These are phyloP conservation scores for Anthopleura sola DNA, from an alignment of 64 coral and sea anemone species.

Conservation along the genomic window DNA sequence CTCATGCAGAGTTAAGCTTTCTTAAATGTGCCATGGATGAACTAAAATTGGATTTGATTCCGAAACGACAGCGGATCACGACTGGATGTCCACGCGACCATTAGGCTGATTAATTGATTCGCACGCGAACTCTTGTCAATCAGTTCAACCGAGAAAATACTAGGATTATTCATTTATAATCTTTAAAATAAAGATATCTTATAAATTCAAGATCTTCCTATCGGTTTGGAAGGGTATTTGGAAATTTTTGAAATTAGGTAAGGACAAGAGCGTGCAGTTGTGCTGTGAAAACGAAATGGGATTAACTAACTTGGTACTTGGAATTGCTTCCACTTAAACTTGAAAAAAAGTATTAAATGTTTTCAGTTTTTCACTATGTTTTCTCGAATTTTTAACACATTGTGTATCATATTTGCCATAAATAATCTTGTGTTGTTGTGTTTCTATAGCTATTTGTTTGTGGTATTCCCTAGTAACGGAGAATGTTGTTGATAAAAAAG, in stretches of 20 bases:
- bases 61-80: background rate
- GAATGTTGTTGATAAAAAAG: background rate
- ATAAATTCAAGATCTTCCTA: background rate
- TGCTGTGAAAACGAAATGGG: no score
- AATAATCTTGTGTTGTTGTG: background rate
- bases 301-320: no score
- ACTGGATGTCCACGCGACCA: slow-evolving; percentile 14
- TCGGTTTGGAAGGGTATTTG: background rate
- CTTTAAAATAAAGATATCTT: background rate
- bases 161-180: background rate
- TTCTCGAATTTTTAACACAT: no score
- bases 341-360: no score
- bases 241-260: background rate
- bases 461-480: background rate
- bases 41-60: slow-evolving; percentile 5
- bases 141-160: background rate
- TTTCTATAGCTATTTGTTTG: background rate
- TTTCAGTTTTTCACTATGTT: no score
- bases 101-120: background rate
- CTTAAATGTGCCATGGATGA: background rate
- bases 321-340: no score
- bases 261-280: no score
- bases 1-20: slow-evolving; percentile 12
- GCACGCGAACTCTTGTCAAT: background rate
- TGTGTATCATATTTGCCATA: background rate